Evolutionary conservation across 2,113 vertebrate species (phyloP), one percentile per base, ranked within the genome.

Genomic region (Malurus cyaneus): DNA sequence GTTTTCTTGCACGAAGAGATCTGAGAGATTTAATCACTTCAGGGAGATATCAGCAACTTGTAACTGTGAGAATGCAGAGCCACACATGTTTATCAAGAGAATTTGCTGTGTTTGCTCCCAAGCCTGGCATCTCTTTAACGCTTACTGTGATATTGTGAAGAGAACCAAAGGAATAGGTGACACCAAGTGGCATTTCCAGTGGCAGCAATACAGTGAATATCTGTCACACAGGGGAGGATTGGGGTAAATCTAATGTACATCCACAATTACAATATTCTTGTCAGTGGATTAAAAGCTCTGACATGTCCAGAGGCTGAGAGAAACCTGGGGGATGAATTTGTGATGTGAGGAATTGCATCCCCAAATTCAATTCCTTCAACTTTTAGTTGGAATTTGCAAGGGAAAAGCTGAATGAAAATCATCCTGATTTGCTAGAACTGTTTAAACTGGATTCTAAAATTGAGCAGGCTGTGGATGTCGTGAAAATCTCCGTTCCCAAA

Each of bases 11-110:
- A 1, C 73, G 46, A 87, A 44, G 59, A 46, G 46, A 72, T 82
- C 74, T 80, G 59, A 90, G 83, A 89, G 60, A 79, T 86, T 90
- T 90, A 73, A 90, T 80, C 21, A 25, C 88, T 81, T 87, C 14
- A 73, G 88, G 77, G 73, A 79, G 82, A 29, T 61, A 78, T 5
- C 71, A 85, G 61, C 44, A 79, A 5, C 54, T 80, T 13, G 5
- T 74, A 62, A 20, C 42, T 90, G 41, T 21, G 2, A 41, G 87
- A 74, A 42, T 32, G 41, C 42, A 47, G 20, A 56, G n/a, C 44
- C 65, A 47, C 65, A 32, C 12, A 1, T 20, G 34, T 61, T 93
- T 94, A 80, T 80, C 52, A 32, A 17, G 62, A 76, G 82, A n/a
- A 39, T 20, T 2, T 29, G 9, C 23, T 78, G 60, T 42, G 47